Evolutionary conservation across 2,888 invertebrate species (phyloP), one percentile per base, ranked within the genome.

Genomic region (Sycophila texana): DNA sequence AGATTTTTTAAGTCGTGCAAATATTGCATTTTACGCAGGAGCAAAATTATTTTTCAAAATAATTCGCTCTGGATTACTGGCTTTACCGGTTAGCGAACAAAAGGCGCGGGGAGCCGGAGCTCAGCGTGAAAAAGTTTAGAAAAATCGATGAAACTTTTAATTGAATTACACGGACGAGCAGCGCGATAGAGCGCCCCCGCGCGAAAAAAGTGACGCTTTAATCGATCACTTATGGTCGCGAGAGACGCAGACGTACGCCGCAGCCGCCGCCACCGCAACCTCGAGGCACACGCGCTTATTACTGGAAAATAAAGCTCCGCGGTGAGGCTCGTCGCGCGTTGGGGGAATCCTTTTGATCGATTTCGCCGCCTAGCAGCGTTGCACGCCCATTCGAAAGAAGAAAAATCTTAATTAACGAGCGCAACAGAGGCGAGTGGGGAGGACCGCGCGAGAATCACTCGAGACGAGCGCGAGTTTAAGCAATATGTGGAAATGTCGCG

Each of bases 321-420:
- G 39, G 39, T 39, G 39, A 4, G 7, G 39, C 39, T 20, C 7
- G 30, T 51, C 58, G 5, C 49, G 12, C 30, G 53, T n/a, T 2
- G 7, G 13, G 76, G 49, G 65, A 58, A 68, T 73, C 55, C 22
- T 60, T 77, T 72, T 73, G 57, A 77, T 73, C 67, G 66, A 72
- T 78, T 73, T 49, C 26, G 22, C 47, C 16, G 20, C 39, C 73
- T 60, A 67, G 66, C 61, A 78, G 63, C 68, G 78, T 74, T 68
- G 74, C 26, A 16, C 65, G 57, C 71, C 3, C 61, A 18, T 49
- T 63, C 53, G 71, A 60, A 72, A 39, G 26, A 26, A 39, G 4
- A 75, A 72, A 67, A 53, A 60, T 61, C 71, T 74, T 79, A 79
- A 79, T 79, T 79, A 74, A 79, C 63, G 63, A 53, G 22, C 10